phyloP scores from a whole-genome alignment of 2,797 vertebrate genomes.

The Poecile montanus region DNA sequence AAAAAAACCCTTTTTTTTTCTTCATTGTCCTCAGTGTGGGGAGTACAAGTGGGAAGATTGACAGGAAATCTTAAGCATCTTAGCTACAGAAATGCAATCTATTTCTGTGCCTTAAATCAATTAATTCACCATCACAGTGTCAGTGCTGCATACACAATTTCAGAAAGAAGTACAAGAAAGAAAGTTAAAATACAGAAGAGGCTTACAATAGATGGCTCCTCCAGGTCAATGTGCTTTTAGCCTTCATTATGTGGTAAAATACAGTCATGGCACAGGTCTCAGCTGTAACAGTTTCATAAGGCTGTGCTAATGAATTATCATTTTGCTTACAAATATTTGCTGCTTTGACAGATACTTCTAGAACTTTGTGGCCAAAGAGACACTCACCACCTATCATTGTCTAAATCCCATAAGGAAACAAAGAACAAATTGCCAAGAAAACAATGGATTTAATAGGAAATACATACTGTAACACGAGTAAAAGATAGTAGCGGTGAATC shows the following conservation, averaged over 20 bases:
- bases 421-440: neutral
- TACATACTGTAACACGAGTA: neutral
- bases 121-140: neutral
- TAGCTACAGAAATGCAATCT: neutral
- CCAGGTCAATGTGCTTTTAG: neutral
- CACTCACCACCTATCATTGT: neutral
- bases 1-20: neutral
- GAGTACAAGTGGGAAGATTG: neutral
- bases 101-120: neutral
- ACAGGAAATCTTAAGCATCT: neutral
- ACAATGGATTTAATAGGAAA: neutral
- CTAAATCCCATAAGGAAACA: neutral
- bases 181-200: neutral
- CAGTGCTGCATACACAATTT: neutral
- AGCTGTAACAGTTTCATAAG: neutral
- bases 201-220: neutral
- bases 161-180: neutral
- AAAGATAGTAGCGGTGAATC: neutral
- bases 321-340: slow-evolving; percentile 13
- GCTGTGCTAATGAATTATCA: neutral
- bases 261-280: neutral
- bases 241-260: neutral
- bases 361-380: neutral
- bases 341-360: neutral
- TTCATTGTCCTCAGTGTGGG: neutral